Evolutionary conservation across 2,113 vertebrate genomes (phyloP).

Genomic region (Suncus etruscus): DNA sequence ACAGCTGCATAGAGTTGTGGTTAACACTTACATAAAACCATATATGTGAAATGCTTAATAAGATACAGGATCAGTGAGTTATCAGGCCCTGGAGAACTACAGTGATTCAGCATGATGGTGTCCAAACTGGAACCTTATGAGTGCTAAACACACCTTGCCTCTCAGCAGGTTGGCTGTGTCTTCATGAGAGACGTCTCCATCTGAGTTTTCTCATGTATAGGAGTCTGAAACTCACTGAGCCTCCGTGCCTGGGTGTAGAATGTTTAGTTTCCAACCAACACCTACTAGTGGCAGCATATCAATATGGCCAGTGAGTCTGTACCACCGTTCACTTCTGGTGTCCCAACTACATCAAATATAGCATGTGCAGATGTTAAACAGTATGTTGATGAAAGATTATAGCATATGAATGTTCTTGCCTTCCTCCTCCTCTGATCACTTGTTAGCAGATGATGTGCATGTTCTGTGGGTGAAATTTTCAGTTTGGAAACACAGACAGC

Average conservation of each 20-base stretch:
- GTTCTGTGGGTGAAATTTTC: background rate
- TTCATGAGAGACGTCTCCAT: background rate
- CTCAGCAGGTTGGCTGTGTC: background rate
- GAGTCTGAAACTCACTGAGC: background rate
- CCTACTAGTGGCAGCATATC: background rate
- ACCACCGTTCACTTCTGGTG: background rate
- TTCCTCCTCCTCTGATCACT: background rate
- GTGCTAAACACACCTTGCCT: background rate
- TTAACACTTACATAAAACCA: conserved; percentile 44
- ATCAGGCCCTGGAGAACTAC: background rate
- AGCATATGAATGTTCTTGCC: background rate
- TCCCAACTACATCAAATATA: background rate
- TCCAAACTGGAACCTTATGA: too few relatives aligned
- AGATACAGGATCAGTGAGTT: background rate
- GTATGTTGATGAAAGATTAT: background rate
- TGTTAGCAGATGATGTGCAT: background rate
- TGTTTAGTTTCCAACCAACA: background rate
- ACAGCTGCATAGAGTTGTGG: background rate
- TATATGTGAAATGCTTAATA: background rate
- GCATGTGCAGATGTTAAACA: background rate
- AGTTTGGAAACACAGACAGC: background rate
- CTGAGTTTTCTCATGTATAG: background rate
- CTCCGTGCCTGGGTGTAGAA: background rate
- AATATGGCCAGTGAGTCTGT: background rate
- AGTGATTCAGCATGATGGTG: too few relatives aligned